Conservation (phyloP, 2,797 vertebrate genomes). For the Pygocentrus nattereri region DNA sequence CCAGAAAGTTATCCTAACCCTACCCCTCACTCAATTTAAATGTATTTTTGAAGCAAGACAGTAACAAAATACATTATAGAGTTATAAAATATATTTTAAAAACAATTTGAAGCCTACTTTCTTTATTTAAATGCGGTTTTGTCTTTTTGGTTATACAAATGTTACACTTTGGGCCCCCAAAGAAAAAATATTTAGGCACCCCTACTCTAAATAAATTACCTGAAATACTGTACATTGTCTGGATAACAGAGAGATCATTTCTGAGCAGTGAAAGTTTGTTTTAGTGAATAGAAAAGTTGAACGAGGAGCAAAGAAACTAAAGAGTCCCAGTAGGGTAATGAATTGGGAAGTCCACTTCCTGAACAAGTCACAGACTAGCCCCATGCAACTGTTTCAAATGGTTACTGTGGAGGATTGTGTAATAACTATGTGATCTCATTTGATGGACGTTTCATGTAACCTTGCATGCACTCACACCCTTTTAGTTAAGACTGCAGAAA, state of each 20-base stretch:
- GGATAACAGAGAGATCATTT: conserved; percentile 34
- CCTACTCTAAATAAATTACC: conserved; percentile 14
- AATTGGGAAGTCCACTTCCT: conserved; percentile 60
- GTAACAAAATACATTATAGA: no score
- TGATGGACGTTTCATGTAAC: conserved; percentile 21
- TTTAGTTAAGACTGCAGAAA: conserved; percentile 18
- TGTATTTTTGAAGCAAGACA: no score
- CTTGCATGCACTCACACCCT: neutral
- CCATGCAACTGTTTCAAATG: conserved; percentile 25
- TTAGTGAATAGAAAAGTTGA: conserved; percentile 53
- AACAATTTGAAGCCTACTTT: no score
- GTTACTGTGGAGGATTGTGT: conserved; percentile 21
- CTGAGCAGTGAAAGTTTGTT: conserved; percentile 35
- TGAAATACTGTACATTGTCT: conserved; percentile 18
- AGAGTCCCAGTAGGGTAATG: conserved; percentile 54
- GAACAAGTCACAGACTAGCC: conserved; percentile 54
- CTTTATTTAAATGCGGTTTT: no score
- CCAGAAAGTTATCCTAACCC: no score
- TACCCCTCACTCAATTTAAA: no score
- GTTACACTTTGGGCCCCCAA: no score
- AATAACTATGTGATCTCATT: conserved; percentile 5
- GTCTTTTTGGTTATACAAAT: no score
- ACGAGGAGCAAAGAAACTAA: conserved; percentile 51
- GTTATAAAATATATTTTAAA: no score
- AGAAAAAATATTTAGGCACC: no score